Evolutionary conservation across 2,797 vertebrate species (phyloP), one percentile per base, ranked within the genome.

Genomic region (Sparidentex hasta): DNA sequence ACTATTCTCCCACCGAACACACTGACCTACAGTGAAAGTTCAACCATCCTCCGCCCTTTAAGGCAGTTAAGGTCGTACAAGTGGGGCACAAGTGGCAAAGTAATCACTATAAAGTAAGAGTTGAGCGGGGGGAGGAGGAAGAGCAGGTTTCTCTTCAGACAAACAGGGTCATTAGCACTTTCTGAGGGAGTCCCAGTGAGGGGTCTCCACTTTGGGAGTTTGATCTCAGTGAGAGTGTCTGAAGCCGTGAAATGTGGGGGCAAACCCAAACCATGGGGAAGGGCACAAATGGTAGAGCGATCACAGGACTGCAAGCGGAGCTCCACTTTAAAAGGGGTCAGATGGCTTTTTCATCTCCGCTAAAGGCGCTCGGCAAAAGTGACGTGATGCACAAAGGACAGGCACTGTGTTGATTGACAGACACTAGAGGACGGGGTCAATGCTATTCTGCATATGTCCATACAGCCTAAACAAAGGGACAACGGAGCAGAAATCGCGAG

Each of bases 271-370:
- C 90, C 78, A 81, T 64, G 77, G 91, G 92, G 93, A 85, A 77
- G 90, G 83, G 85, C 87, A 85, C 94, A 94, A 95, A 95, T 94
- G 94, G 94, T 93, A 93, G 91, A 94, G 78, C 65, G 90, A 94
- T 95, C 94, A 95, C 91, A 93, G 90, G 76, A 77, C 78, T 71
- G 85, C 80, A 81, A 91, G 87, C 75, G 54, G 88, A 90, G 88
- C 81, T 82, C 67, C 61, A 48, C 85, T 90, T 92, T 90, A 87
- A 90, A 90, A 89, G 84, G 83, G 93, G 94, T 95, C 94, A 95
- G 94, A 91, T 93, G 91, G 93, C 93, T 93, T 95, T 94, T 93
- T 93, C 92, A 95, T 95, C 88, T 94, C 84, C 43, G 84, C 77
- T 81, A 85, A 89, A 90, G 88, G 87, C 68, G 52, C 84, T 74